These are phyloP conservation scores for Smutsia gigantea DNA, from an alignment of 2,797 vertebrate species.

Conservation along the genomic window DNA sequence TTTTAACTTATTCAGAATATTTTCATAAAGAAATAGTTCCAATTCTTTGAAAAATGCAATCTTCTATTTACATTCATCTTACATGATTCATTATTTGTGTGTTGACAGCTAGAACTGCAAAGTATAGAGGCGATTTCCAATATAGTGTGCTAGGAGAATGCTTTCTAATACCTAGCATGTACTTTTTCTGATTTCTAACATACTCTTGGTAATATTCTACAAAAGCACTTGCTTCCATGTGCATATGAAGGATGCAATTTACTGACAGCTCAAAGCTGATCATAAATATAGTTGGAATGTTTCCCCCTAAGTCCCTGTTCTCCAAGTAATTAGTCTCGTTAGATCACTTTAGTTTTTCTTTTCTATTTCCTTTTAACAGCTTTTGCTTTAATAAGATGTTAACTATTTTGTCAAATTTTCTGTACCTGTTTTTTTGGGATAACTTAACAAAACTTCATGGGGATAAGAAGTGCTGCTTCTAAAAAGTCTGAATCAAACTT, in stretches of 20 bases:
- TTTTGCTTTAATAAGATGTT: neutral
- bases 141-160: neutral
- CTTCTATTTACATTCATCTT: constrained; percentile 46
- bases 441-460: neutral
- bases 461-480: neutral
- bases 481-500: constrained; percentile 1
- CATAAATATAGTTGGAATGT: neutral
- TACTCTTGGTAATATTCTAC: neutral
- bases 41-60: constrained; percentile 41
- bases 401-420: neutral
- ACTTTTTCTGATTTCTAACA: neutral
- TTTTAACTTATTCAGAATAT: constrained; percentile 27
- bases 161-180: neutral
- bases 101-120: neutral
- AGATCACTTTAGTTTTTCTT: constrained; percentile 28
- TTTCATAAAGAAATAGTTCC: constrained; percentile 23
- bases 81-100: neutral
- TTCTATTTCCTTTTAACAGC: neutral
- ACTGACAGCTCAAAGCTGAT: neutral
- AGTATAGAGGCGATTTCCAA: neutral
- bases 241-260: neutral
- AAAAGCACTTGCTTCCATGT: neutral
- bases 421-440: neutral
- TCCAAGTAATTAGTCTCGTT: constrained; percentile 15
- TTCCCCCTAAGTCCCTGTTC: neutral